Evolutionary conservation across 30 jellyfish, hydroid and myxozoan genomes (phyloP), one percentile per base, ranked within the genome.

Genomic region (Nemopilema nomurai): DNA sequence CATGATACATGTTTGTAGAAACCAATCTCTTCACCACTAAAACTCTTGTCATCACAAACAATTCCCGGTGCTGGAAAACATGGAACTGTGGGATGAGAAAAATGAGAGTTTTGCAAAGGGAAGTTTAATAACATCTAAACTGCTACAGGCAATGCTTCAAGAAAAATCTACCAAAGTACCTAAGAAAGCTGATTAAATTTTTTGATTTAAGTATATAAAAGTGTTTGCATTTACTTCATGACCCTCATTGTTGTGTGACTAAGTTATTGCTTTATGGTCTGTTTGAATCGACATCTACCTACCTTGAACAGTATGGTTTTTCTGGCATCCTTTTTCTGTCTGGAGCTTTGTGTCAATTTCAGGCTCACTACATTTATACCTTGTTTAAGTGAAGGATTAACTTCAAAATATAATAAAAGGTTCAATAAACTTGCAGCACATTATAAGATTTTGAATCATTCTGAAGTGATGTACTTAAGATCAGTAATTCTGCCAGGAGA

Each of bases 301-400:
- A 86, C 95, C 99, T 79, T 64, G 20, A 13, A 94, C 97, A 20
- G 97, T 94, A 28, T 69, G 77, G 81, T 94, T 94, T 25, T 74
- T 73, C 73, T 65, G 87, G 68, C 99, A 94, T 49, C 97, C 99
- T 67, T 57, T 69, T 74, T 94, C 99, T 0, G 99, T 79, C 50
- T 94, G 99, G 13, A 94, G 91, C 26, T 51, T 50, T 18, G 74
- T 62, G 70, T 94, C 97, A 57, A 94, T 94, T 68, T 82, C 97
- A 22, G 97, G 95, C 16, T 70, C 87, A 32, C 77, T 79, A 52
- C 99, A 94, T 82, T 80, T 89, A 20, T 80, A 89, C 73, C 96
- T 89, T 28, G 67, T 0, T 26, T 16, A 13, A 71, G 67, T 31
- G 28, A 71, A 71, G 82, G 64, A 41, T 23, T 71, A 13, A 41